Conservation (phyloP, 2,888 invertebrate species). For the Ypsolopha sequella region DNA sequence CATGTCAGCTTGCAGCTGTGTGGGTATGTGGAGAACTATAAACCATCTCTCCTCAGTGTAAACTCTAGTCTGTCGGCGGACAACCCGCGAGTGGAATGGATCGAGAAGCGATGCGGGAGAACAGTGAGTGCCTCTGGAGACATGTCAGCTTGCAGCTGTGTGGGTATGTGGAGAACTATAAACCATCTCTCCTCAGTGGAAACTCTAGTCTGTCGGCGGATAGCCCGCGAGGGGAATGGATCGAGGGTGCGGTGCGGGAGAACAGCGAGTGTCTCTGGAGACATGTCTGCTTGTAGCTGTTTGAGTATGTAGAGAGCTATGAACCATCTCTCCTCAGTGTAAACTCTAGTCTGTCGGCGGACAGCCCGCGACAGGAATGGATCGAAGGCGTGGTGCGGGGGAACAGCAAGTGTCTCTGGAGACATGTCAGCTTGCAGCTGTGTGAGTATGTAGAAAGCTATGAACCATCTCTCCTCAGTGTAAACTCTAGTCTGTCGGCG, state of each 20-base stretch:
- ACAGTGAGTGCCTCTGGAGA: conserved; percentile 59
- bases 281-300: conserved; percentile 55
- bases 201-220: conserved; percentile 41
- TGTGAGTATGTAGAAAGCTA: conserved; percentile 37
- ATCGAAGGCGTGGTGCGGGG: conserved; percentile 63
- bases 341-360: conserved; percentile 43
- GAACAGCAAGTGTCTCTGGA: conserved; percentile 59
- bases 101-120: conserved; percentile 63
- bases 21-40: conserved; percentile 28
- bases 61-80: conserved; percentile 38
- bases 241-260: conserved; percentile 62
- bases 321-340: too few species aligned
- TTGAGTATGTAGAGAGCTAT: conserved; percentile 35
- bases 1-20: conserved; percentile 58
- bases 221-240: conserved; percentile 50
- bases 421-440: conserved; percentile 55
- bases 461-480: too few species aligned
- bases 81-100: conserved; percentile 50
- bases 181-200: too few species aligned
- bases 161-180: conserved; percentile 47
- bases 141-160: conserved; percentile 58
- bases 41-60: too few species aligned
- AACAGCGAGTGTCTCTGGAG: conserved; percentile 62
- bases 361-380: conserved; percentile 50
- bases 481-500: conserved; percentile 30